Percentiles rank a stretch among this genome's conserved stretches.
These are phyloP conservation scores for Octopus sinensis DNA, from an alignment of 1,140 invertebrate genomes.

Conservation along the genomic window DNA sequence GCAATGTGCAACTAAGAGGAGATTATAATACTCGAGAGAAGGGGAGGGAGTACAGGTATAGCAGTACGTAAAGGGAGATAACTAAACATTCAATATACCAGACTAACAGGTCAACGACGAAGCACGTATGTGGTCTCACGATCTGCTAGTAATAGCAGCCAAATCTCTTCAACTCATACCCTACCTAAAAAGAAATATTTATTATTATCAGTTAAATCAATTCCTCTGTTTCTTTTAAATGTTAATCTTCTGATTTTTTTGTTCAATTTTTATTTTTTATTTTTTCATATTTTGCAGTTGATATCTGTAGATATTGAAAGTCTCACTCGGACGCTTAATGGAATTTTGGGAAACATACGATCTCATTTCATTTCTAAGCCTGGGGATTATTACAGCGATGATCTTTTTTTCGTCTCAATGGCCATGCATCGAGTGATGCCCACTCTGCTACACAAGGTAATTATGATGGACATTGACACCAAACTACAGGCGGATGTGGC, in stretches of 20 bases:
- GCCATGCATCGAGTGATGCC: conserved; percentile 70
- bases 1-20: no score
- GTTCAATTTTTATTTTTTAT: conserved; percentile 6
- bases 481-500: conserved; percentile 72
- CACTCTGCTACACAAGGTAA: conserved; percentile 62
- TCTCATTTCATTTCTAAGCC: conserved; percentile 74
- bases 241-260: conserved; percentile 11
- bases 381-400: conserved; percentile 78
- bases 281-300: conserved; percentile 57
- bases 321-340: conserved; percentile 64
- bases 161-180: not conserved
- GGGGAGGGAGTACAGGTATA: no score
- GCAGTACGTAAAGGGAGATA: no score
- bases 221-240: conserved; percentile 7
- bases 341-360: conserved; percentile 70
- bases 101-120: not conserved
- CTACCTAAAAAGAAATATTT: not conserved
- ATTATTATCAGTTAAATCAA: not conserved
- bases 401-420: conserved; percentile 77
- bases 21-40: no score
- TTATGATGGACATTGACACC: conserved; percentile 78
- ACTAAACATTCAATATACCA: no score
- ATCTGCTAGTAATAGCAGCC: not conserved
- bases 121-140: not conserved
- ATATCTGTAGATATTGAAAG: conserved; percentile 66